Conservation (phyloP, 2,888 invertebrate genomes). For the Nipponacmea schrenckii region DNA sequence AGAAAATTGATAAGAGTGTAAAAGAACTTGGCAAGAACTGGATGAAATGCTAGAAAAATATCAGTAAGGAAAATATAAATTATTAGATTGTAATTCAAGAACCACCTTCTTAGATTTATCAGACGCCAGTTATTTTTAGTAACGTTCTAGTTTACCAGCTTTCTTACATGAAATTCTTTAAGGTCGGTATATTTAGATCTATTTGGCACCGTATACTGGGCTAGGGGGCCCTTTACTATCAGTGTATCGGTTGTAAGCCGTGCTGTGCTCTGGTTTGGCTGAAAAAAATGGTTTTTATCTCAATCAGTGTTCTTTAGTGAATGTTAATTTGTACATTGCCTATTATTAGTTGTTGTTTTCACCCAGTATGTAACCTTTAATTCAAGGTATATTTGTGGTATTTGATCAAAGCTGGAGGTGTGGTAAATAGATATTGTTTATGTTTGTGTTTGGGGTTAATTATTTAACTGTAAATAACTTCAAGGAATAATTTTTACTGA, state of each 20-base stretch:
- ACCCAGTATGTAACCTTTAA: background rate
- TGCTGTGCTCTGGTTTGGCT: background rate
- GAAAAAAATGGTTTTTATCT: background rate
- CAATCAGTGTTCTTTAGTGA: background rate
- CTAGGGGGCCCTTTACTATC: background rate
- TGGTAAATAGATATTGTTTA: too few species aligned
- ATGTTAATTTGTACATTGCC: too few species aligned
- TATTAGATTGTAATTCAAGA: slow-evolving; percentile 7
- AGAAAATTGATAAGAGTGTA: too few species aligned
- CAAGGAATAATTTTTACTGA: too few species aligned
- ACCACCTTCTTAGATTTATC: slow-evolving; percentile 7
- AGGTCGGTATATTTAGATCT: background rate
- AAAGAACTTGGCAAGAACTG: background rate
- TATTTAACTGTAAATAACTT: too few species aligned
- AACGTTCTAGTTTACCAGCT: slow-evolving; percentile 1
- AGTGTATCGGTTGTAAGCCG: background rate
- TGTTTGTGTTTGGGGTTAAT: too few species aligned
- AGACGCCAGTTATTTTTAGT: background rate
- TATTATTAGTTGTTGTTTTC: background rate
- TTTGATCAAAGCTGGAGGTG: too few species aligned
- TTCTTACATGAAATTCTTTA: slow-evolving; percentile 1
- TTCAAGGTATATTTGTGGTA: too few species aligned
- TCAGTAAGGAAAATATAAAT: slow-evolving; percentile 2
- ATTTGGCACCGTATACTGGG: background rate
- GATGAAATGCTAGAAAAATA: background rate